phyloP scores from a whole-genome alignment of 2,797 vertebrate genomes.

The Enoplosus armatus region DNA sequence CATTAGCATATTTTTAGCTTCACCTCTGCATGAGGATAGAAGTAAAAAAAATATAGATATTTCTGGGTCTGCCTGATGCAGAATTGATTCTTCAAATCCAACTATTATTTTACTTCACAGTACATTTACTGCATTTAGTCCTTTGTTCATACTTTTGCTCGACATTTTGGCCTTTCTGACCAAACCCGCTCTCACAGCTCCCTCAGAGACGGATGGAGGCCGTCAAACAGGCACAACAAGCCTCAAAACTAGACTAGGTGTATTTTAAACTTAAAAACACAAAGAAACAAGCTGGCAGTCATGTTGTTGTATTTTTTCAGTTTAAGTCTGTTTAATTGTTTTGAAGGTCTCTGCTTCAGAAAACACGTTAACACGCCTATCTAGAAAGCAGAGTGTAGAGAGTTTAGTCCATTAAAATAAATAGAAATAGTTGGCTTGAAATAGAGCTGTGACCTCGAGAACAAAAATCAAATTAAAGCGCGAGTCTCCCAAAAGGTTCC shows the following conservation, averaged over 20 bases:
- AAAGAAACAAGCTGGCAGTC: neutral
- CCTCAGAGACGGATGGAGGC: neutral
- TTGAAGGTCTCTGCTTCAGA: neutral
- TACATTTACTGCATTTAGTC: neutral
- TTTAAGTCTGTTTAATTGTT: neutral
- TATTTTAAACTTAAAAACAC: neutral
- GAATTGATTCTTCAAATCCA: conserved; percentile 5
- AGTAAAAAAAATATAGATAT: conserved; percentile 4
- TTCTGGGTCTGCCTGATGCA: neutral
- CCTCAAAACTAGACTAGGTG: neutral
- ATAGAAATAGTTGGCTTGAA: conserved; percentile 20
- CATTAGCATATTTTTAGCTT: conserved; percentile 47
- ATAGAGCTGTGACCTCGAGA: conserved; percentile 50
- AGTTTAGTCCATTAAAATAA: conserved; percentile 17
- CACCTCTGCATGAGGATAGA: conserved; percentile 1
- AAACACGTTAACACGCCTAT: neutral
- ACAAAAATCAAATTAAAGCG: conserved; percentile 60
- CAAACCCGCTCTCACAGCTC: neutral
- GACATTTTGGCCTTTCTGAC: conserved; percentile 29
- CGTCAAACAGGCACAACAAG: conserved; percentile 4
- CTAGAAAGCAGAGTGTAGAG: conserved; percentile 1
- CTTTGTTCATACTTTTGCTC: conserved; percentile 23
- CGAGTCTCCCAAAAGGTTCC: conserved; percentile 47
- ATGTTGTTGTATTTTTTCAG: neutral
- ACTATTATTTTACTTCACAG: neutral